Evolutionary conservation across 2,797 vertebrate species (phyloP).

Genomic region (Peromyscus melanophrys): DNA sequence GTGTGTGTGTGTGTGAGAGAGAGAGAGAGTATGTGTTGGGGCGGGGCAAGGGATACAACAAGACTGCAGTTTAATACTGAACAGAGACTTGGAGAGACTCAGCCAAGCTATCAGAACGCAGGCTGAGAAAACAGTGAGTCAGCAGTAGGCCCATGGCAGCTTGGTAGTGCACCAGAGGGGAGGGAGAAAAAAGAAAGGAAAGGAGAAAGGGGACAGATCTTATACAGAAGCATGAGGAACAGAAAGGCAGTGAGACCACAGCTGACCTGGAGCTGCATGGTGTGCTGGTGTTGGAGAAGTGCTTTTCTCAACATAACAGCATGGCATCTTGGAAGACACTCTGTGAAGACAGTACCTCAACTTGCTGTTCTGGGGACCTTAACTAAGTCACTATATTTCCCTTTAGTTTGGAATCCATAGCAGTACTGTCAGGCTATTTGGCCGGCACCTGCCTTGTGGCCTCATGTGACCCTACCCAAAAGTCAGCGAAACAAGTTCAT

Average conservation of each 20-base stretch:
- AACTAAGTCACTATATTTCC: neutral
- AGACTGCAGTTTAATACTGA: no score
- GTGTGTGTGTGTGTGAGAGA: no score
- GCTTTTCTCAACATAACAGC: neutral
- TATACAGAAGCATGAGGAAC: neutral
- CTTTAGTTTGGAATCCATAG: neutral
- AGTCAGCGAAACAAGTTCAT: neutral
- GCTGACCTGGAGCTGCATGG: neutral
- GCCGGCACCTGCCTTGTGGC: neutral
- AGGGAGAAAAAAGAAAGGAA: no score
- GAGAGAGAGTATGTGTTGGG: no score
- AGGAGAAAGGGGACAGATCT: no score
- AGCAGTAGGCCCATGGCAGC: neutral
- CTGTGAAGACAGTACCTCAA: neutral
- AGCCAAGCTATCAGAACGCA: neutral
- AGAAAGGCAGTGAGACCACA: neutral
- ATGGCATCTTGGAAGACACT: no score
- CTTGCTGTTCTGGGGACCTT: neutral
- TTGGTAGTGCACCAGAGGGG: neutral
- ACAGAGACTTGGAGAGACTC: neutral
- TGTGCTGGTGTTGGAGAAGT: no score
- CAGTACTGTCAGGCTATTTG: neutral
- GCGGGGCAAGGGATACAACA: neutral
- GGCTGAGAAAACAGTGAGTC: neutral
- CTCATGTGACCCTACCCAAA: neutral